Evolutionary conservation across 2,797 vertebrate genomes (phyloP).

Genomic region (Danio aesculapii): DNA sequence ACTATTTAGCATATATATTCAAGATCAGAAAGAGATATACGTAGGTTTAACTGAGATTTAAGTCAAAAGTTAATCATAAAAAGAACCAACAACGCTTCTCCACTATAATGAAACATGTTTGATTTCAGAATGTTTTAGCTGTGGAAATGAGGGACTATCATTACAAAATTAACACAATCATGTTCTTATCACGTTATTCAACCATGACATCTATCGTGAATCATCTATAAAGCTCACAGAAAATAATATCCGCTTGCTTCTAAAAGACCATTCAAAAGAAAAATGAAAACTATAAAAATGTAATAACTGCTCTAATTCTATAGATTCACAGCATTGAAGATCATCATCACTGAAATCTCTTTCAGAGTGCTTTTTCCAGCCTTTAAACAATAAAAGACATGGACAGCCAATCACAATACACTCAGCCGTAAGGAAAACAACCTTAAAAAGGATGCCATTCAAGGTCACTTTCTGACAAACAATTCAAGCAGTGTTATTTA

Average conservation of each 20-base stretch:
- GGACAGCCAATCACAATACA: too few species aligned
- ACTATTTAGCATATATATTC: not conserved
- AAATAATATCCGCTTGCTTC: not conserved
- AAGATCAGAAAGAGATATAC: not conserved
- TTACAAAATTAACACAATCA: not conserved
- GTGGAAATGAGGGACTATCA: constrained; percentile 5
- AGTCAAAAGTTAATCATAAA: not conserved
- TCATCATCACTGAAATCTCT: not conserved
- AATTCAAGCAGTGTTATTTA: too few species aligned
- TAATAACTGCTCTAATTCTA: not conserved
- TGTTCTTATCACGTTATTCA: not conserved
- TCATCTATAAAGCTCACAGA: not conserved
- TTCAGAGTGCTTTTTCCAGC: not conserved
- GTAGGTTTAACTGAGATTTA: too few species aligned
- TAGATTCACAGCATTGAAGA: not conserved
- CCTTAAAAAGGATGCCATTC: too few species aligned
- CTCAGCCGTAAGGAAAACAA: too few species aligned
- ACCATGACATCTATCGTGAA: not conserved
- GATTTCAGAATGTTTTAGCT: not conserved
- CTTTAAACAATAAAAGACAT: too few species aligned
- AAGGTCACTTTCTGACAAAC: too few species aligned
- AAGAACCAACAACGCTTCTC: not conserved
- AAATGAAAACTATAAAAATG: not conserved
- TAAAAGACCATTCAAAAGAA: not conserved
- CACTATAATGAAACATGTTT: not conserved